phyloP scores from a whole-genome alignment of 2,113 vertebrate species.

The Reinhardtius hippoglossoides region DNA sequence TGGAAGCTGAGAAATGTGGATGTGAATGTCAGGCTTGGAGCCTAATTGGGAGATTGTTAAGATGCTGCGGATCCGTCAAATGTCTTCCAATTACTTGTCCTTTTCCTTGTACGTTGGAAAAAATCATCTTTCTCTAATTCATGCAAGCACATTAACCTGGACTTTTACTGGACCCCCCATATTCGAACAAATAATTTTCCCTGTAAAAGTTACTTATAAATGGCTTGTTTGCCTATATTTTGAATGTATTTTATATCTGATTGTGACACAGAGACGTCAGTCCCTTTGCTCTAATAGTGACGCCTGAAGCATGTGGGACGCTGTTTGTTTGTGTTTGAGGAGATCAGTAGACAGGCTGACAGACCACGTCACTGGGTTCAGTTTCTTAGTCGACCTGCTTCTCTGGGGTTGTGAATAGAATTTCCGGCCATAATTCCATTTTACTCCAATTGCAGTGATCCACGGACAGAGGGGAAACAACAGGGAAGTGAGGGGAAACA shows the following conservation, averaged over 20 bases:
- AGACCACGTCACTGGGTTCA: not conserved
- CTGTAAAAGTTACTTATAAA: not conserved
- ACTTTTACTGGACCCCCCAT: not conserved
- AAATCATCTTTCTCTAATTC: slow-evolving; percentile 48
- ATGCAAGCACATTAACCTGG: slow-evolving; percentile 5
- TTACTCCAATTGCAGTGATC: too few species aligned
- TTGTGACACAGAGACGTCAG: not conserved
- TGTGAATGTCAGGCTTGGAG: slow-evolving; percentile 39
- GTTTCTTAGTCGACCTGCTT: too few species aligned
- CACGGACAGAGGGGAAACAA: too few species aligned
- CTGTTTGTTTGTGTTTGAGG: too few species aligned
- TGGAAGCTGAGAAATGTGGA: slow-evolving; percentile 35
- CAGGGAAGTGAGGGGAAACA: not conserved
- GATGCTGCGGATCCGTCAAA: slow-evolving; percentile 44
- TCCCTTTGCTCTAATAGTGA: too few species aligned
- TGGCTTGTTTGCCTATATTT: not conserved
- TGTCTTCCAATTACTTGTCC: slow-evolving; percentile 40
- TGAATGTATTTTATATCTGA: too few species aligned
- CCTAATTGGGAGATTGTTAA: slow-evolving; percentile 56
- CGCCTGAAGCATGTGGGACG: too few species aligned
- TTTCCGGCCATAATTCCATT: too few species aligned
- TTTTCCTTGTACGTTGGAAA: slow-evolving; percentile 33
- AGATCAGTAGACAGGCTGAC: not conserved
- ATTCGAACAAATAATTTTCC: too few species aligned
- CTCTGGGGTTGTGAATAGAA: too few species aligned